phyloP scores from a whole-genome alignment of 2,113 vertebrate species.

The Peromyscus maniculatus region DNA sequence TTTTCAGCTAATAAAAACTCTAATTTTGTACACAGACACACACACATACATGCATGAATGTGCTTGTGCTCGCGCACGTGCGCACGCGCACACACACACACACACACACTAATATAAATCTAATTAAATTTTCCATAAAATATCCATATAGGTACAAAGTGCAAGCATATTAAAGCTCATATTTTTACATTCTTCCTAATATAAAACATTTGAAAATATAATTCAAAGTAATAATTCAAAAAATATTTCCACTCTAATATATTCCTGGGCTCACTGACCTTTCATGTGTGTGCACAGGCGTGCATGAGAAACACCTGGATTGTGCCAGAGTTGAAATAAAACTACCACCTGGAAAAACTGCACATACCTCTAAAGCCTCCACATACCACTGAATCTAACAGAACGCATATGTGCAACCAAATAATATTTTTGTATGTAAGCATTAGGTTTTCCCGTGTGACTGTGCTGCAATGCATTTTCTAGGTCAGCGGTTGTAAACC shows the following conservation, averaged over 20 bases:
- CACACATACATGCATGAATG: background rate
- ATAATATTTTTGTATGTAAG: conserved; percentile 33
- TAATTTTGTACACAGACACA: background rate
- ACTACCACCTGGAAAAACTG: conserved; percentile 61
- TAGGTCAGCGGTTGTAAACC: background rate
- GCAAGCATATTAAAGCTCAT: conserved; percentile 66
- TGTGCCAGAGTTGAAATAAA: conserved; percentile 66
- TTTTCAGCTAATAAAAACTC: conserved; percentile 54
- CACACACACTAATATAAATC: conserved; percentile 49
- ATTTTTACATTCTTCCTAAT: conserved; percentile 76
- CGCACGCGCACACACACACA: background rate
- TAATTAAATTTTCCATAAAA: conserved; percentile 67
- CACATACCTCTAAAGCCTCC: conserved; percentile 53
- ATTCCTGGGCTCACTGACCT: conserved; percentile 67
- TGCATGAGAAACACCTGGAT: conserved; percentile 72
- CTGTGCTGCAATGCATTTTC: conserved; percentile 1
- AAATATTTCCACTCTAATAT: conserved; percentile 59
- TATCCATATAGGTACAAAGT: conserved; percentile 64
- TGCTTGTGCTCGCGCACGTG: background rate
- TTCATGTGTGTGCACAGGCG: conserved; percentile 55
- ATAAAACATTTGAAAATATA: conserved; percentile 75
- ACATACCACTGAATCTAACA: conserved; percentile 56
- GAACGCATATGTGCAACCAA: conserved; percentile 76
- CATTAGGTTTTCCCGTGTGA: background rate
- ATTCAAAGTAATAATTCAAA: conserved; percentile 79